A percentile compares a stretch with the other conserved stretches of the same genome.
Conservation (phyloP, 2,888 invertebrate genomes). For the Philereme vetulata region DNA sequence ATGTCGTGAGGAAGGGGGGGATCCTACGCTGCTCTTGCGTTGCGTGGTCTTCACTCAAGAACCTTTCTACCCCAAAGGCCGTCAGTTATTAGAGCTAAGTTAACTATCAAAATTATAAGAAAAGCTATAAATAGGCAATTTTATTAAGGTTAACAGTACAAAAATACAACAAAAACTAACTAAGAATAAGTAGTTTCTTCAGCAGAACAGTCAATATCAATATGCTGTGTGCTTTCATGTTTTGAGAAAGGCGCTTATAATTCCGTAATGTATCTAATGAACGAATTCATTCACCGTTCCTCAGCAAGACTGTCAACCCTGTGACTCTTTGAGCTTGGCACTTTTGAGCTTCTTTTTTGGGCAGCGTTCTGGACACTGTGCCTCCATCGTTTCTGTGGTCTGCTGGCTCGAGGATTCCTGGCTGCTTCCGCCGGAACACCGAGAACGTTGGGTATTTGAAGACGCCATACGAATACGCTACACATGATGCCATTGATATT, state of each 20-base stretch:
- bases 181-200: constrained; percentile 14
- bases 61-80: too few species aligned
- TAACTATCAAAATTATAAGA: constrained; percentile 9
- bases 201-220: constrained; percentile 5
- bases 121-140: constrained; percentile 7
- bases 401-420: constrained; percentile 30
- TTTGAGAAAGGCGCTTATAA: constrained; percentile 19
- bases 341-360: constrained; percentile 16
- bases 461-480: constrained; percentile 65
- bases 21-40: too few species aligned
- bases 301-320: constrained; percentile 17
- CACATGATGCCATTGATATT: constrained; percentile 58
- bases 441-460: constrained; percentile 42
- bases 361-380: constrained; percentile 24
- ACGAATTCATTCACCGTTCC: constrained; percentile 19
- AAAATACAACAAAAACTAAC: constrained; percentile 20
- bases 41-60: too few species aligned
- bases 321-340: constrained; percentile 1
- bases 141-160: constrained; percentile 19
- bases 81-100: too few species aligned
- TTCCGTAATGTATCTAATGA: constrained; percentile 6
- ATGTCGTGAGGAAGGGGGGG: too few species aligned
- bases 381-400: constrained; percentile 50
- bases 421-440: constrained; percentile 30
- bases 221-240: constrained; percentile 8